Percentiles rank a stretch among this genome's conserved stretches.
Evolutionary conservation across 2,113 vertebrate species (phyloP).

Genomic region (Grantiella picta): DNA sequence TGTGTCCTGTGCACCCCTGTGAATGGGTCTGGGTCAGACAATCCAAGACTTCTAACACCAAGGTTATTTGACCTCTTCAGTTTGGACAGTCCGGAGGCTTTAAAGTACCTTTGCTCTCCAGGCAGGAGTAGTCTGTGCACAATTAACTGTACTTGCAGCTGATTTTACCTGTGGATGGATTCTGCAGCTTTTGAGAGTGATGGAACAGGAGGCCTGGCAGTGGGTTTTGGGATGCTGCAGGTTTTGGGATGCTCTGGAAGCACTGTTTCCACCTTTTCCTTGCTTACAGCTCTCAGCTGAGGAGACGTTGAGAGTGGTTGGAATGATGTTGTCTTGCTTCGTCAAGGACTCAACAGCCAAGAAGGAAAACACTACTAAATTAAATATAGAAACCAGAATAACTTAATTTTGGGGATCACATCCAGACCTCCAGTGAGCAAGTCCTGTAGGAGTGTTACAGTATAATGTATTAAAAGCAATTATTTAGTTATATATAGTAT

Average conservation of each 20-base stretch:
- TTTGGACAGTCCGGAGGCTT: not conserved
- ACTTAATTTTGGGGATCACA: not conserved
- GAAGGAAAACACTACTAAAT: not conserved
- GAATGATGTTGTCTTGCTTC: not conserved
- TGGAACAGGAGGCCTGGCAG: not conserved
- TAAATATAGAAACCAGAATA: not conserved
- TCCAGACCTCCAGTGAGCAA: not conserved
- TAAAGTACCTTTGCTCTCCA: not conserved
- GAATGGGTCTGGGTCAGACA: not conserved
- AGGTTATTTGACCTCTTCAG: not conserved
- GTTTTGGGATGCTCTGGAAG: not conserved
- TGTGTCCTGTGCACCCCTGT: not conserved
- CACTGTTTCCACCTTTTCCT: accelerated
- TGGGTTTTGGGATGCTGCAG: accelerated
- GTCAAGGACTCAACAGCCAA: not conserved
- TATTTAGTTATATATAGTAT: not conserved
- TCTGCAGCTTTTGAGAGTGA: not conserved
- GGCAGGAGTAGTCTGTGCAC: not conserved
- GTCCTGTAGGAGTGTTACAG: not conserved
- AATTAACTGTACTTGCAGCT: not conserved
- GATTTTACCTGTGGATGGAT: not conserved
- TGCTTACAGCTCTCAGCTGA: not conserved
- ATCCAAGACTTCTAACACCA: not conserved
- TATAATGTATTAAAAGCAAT: not conserved
- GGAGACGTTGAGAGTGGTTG: accelerated